These are phyloP conservation scores for Tokudaia muenninki DNA, from an alignment of 2,797 vertebrate genomes.

Conservation along the genomic window DNA sequence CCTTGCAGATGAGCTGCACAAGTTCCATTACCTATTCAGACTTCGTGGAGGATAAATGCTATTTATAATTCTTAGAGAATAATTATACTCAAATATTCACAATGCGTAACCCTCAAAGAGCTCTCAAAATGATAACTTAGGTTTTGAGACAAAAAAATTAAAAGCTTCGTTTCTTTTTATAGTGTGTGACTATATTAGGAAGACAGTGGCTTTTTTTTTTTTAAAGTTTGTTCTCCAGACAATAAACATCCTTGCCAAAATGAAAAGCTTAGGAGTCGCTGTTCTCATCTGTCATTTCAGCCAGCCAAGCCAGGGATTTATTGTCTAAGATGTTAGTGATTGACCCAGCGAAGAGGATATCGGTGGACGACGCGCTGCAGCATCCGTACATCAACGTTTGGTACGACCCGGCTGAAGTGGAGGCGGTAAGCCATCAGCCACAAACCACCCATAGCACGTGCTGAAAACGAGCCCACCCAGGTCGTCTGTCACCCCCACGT, in stretches of 20 bases:
- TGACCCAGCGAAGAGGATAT: constrained; percentile 98
- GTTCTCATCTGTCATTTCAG: constrained; percentile 88
- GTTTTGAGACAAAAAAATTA: neutral
- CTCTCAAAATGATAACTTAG: neutral
- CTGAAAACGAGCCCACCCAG: neutral
- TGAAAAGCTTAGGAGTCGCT: constrained; percentile 29
- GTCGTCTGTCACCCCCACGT: neutral
- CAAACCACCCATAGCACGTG: neutral
- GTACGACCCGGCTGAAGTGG: constrained; percentile 99
- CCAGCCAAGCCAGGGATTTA: constrained; percentile 99
- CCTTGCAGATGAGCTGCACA: neutral
- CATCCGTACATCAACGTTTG: constrained; percentile 99
- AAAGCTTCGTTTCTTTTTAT: neutral
- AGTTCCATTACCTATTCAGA: neutral
- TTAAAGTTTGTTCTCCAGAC: neutral
- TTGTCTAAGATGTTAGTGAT: constrained; percentile 99
- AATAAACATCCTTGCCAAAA: neutral
- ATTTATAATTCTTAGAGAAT: neutral
- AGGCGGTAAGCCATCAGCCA: constrained; percentile 93
- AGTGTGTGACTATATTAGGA: neutral
- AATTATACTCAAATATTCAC: neutral
- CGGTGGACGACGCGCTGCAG: constrained; percentile 99
- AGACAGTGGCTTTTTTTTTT: neutral
- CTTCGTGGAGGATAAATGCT: neutral
- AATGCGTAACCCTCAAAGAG: neutral